A percentile compares a stretch with the other conserved stretches of the same genome.
Evolutionary conservation across 2,888 invertebrate species (phyloP).

Genomic region (Dendrolimus pini): DNA sequence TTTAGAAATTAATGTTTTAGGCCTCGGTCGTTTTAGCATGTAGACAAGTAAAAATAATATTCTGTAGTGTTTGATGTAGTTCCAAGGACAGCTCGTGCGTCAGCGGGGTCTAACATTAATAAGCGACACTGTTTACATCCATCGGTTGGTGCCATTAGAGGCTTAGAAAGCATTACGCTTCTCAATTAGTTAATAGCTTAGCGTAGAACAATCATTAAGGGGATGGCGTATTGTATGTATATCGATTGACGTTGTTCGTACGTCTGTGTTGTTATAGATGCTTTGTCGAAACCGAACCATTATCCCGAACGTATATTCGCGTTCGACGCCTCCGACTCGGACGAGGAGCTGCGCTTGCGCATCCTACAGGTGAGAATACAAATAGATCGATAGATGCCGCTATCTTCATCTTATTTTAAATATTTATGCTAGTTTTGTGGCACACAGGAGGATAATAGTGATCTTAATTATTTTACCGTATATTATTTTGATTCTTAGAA

Average conservation of each 20-base stretch:
- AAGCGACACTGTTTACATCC: constrained; percentile 5
- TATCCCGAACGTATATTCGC: constrained; percentile 71
- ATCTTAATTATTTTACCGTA: too few species aligned
- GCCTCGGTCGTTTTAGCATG: constrained; percentile 23
- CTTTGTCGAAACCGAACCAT: constrained; percentile 74
- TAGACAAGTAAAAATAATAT: constrained; percentile 21
- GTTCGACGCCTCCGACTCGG: constrained; percentile 69
- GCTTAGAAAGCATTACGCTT: constrained; percentile 4
- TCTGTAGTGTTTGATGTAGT: constrained; percentile 32
- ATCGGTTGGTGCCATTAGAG: constrained; percentile 1
- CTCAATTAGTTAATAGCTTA: constrained; percentile 12
- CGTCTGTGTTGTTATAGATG: constrained; percentile 75
- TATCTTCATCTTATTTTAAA: background rate
- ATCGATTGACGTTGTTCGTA: constrained; percentile 36
- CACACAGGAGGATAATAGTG: too few species aligned
- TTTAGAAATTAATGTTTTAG: constrained; percentile 17
- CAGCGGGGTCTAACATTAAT: constrained; percentile 24
- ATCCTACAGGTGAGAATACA: constrained; percentile 61
- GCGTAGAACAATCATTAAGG: constrained; percentile 4
- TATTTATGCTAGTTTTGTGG: too few species aligned
- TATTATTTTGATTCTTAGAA: too few species aligned
- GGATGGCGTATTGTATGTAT: constrained; percentile 2
- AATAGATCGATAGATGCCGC: background rate
- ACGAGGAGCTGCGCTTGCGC: constrained; percentile 71
- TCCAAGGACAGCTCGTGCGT: constrained; percentile 35